phyloP scores from a whole-genome alignment of 2,113 vertebrate genomes.

The Suricata suricatta region DNA sequence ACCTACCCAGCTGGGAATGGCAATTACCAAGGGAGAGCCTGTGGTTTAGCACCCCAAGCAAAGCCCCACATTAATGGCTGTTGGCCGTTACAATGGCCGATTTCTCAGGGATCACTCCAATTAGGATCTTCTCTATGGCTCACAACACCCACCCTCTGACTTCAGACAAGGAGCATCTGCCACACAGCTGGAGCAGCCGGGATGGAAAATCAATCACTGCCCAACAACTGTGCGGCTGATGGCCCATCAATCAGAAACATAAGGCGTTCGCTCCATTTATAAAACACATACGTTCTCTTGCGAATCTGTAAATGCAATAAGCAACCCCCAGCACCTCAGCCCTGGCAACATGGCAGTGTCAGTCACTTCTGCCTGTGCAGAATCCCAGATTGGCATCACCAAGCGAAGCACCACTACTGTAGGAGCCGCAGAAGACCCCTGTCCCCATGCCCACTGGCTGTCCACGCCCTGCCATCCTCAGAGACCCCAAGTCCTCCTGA shows the following conservation, averaged over 20 bases:
- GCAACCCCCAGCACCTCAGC: neutral
- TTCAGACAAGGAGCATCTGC: constrained; percentile 85
- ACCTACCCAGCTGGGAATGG: constrained; percentile 7
- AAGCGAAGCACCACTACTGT: too few species aligned
- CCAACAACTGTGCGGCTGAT: constrained; percentile 86
- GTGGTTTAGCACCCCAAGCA: constrained; percentile 62
- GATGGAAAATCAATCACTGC: constrained; percentile 89
- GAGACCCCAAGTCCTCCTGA: constrained; percentile 39
- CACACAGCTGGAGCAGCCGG: constrained; percentile 89
- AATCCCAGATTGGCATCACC: neutral
- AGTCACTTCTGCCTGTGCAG: neutral
- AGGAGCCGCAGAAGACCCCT: neutral
- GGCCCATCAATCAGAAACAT: constrained; percentile 88
- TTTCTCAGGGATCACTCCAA: constrained; percentile 81
- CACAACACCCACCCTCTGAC: constrained; percentile 76
- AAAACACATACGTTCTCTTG: constrained; percentile 81
- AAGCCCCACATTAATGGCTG: constrained; percentile 68
- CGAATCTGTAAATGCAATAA: constrained; percentile 84
- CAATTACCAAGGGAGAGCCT: constrained; percentile 59
- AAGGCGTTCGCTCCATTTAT: constrained; percentile 81
- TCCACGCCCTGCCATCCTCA: neutral
- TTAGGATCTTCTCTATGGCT: constrained; percentile 81
- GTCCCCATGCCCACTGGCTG: neutral
- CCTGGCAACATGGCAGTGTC: neutral
- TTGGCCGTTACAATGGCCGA: constrained; percentile 74